These are phyloP conservation scores for Julus scandinavius DNA, from an alignment of 2,888 invertebrate genomes.

Conservation along the genomic window DNA sequence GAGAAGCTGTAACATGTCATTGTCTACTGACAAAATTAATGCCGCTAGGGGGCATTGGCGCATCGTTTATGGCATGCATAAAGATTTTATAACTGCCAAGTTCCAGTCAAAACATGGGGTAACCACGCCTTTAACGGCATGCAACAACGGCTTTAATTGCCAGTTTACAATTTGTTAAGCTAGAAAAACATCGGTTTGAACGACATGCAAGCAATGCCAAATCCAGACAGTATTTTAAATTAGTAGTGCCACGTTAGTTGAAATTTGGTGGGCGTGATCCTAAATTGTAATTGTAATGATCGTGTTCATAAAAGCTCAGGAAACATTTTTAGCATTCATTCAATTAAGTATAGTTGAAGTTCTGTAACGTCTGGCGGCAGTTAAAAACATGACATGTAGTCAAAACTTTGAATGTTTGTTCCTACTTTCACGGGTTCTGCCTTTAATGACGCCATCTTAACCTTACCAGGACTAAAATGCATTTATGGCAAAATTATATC, in stretches of 20 bases:
- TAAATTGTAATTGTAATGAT: background rate
- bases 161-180: background rate
- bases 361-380: no score
- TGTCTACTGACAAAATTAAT: background rate
- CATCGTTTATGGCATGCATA: background rate
- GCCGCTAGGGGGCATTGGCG: constrained; percentile 13
- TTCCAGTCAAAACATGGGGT: background rate
- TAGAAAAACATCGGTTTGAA: background rate
- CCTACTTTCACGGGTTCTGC: background rate
- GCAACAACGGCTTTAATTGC: background rate
- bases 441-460: background rate
- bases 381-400: no score
- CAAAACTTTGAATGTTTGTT: no score
- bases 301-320: no score
- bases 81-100: background rate
- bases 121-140: background rate
- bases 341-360: no score
- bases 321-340: no score
- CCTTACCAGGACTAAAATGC: background rate
- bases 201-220: background rate
- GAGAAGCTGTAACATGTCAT: background rate
- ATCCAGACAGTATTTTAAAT: background rate
- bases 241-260: background rate
- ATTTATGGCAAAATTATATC: background rate
- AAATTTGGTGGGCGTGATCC: background rate